phyloP scores from a whole-genome alignment of 2,888 invertebrate genomes.

The Tiliacea aurago region DNA sequence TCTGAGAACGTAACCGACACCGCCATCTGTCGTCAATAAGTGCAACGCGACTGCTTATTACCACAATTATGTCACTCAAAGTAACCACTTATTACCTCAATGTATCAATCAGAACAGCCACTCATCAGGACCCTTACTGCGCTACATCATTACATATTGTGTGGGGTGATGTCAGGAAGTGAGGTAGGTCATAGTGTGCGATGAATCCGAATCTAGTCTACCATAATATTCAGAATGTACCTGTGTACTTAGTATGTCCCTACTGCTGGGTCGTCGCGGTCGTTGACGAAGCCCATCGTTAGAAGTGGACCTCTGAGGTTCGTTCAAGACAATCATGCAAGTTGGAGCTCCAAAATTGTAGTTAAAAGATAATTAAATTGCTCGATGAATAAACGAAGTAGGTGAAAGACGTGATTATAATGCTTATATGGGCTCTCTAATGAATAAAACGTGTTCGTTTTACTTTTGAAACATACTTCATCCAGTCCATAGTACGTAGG shows the following conservation, averaged over 20 bases:
- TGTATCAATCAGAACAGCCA: constrained; percentile 16
- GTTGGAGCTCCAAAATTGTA: neutral
- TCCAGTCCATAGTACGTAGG: neutral
- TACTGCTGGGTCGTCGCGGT: neutral
- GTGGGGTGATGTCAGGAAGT: neutral
- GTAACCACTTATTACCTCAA: constrained; percentile 30
- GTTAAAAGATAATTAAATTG: constrained; percentile 5
- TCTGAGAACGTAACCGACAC: constrained; percentile 23
- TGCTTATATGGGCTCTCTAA: constrained; percentile 1
- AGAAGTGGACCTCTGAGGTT: neutral
- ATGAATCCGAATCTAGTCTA: too few species aligned
- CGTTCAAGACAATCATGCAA: neutral
- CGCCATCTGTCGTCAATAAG: constrained; percentile 40
- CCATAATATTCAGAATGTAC: too few species aligned
- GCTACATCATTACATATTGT: neutral
- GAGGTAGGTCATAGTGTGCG: too few species aligned
- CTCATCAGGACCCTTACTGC: neutral
- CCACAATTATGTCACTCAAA: constrained; percentile 16
- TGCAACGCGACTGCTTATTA: constrained; percentile 23
- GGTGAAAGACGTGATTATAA: constrained; percentile 16
- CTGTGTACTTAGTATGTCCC: too few species aligned
- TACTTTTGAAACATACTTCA: constrained; percentile 11
- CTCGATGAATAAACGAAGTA: neutral
- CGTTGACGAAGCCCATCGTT: constrained; percentile 1
- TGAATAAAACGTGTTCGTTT: constrained; percentile 13